A percentile compares a stretch with the other conserved stretches of the same genome.
These are phyloP conservation scores for Euura saliciscinereae DNA, from an alignment of 1,140 invertebrate genomes.

Conservation along the genomic window DNA sequence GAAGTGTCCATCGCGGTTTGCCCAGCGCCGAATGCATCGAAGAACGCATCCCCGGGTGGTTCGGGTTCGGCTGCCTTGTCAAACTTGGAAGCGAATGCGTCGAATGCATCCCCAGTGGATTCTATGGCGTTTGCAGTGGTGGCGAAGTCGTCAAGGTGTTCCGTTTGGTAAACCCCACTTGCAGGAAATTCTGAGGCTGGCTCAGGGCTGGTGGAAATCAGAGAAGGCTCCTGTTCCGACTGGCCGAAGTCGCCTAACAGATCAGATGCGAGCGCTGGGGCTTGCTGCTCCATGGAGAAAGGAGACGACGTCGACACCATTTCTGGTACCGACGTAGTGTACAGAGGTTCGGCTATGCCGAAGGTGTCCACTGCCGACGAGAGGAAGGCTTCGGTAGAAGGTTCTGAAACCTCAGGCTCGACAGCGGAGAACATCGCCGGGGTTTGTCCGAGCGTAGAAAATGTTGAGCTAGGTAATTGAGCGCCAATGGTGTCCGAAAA, in stretches of 20 bases:
- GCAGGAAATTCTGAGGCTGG: conserved; percentile 43
- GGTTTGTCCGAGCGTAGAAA: conserved; percentile 25
- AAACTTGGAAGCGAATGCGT: conserved; percentile 87
- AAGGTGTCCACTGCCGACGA: not conserved
- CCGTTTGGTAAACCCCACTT: conserved; percentile 31
- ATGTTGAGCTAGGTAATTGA: conserved; percentile 39
- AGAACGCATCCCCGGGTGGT: conserved; percentile 57
- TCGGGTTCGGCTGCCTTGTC: conserved; percentile 69
- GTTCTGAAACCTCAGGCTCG: not conserved
- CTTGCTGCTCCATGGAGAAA: conserved; percentile 16
- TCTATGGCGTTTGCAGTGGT: conserved; percentile 54
- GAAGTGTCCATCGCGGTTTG: conserved; percentile 55
- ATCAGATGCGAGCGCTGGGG: conserved; percentile 37
- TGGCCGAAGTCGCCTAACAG: conserved; percentile 42
- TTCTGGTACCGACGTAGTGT: not conserved
- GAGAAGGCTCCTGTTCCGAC: conserved; percentile 15
- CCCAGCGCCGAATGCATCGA: conserved; percentile 60
- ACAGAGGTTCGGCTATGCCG: not conserved
- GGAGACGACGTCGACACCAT: conserved; percentile 11
- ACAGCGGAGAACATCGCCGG: conserved; percentile 13
- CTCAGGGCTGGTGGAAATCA: conserved; percentile 37
- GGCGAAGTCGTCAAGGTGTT: conserved; percentile 41
- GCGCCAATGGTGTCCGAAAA: conserved; percentile 32
- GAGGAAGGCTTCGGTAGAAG: not conserved
- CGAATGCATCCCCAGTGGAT: conserved; percentile 69